Conservation (phyloP, 2,113 vertebrate species). For the Sylvicapra grimmia region DNA sequence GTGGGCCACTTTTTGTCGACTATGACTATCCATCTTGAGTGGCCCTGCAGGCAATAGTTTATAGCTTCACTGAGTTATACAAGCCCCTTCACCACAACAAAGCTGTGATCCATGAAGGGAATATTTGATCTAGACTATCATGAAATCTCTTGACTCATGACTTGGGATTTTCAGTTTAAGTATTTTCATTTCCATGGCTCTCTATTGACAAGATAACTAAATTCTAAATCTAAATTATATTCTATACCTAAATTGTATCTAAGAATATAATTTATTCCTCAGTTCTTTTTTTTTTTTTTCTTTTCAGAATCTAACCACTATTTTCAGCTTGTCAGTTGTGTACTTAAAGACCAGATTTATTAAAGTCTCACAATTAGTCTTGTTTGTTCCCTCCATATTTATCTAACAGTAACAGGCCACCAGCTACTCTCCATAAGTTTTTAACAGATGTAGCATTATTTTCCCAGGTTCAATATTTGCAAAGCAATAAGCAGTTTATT, state of each 20-base stretch:
- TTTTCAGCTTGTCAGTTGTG: not conserved
- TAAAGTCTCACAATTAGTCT: not conserved
- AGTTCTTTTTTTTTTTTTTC: not conserved
- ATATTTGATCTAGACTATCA: not conserved
- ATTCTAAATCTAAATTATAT: not conserved
- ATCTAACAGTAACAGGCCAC: not conserved
- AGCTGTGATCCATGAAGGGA: not conserved
- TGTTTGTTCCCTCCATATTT: not conserved
- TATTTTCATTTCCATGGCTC: not conserved
- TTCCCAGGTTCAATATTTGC: conserved; percentile 60
- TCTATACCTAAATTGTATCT: not conserved
- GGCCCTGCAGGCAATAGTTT: not conserved
- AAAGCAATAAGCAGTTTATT: conserved; percentile 70
- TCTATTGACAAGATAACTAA: not conserved
- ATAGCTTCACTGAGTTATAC: not conserved
- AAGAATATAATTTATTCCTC: not conserved
- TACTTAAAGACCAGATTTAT: not conserved
- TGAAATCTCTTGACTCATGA: not conserved
- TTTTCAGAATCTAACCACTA: not conserved
- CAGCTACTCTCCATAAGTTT: not conserved
- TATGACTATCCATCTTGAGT: not conserved
- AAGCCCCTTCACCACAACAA: not conserved
- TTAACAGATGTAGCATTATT: conserved; percentile 55
- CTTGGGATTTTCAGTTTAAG: not conserved
- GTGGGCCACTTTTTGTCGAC: not conserved